Percentiles rank a stretch among this genome's conserved stretches.
phyloP scores from a whole-genome alignment of 2,113 vertebrate species.

The Rhinopomastus cyanomelas region DNA sequence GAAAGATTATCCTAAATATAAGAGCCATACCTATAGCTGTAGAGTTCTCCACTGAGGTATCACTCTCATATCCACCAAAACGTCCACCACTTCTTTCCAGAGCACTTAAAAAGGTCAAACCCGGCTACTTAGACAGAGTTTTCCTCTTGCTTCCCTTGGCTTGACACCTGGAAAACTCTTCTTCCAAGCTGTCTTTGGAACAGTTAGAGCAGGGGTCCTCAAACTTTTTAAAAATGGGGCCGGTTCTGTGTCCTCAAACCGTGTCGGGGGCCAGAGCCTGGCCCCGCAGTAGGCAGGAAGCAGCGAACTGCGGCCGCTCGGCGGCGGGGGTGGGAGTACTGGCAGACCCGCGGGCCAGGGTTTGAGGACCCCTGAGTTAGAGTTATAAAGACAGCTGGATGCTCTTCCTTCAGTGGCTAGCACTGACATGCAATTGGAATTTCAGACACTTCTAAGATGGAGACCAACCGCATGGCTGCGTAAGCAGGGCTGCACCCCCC shows the following conservation, averaged over 20 bases:
- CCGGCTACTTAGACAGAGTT: not conserved
- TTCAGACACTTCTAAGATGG: not conserved
- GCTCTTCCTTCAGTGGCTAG: not conserved
- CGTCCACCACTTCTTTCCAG: not conserved
- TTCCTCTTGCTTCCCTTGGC: not conserved
- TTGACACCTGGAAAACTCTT: not conserved
- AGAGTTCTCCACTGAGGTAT: not conserved
- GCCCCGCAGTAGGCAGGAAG: too few relatives aligned
- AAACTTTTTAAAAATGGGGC: too few relatives aligned
- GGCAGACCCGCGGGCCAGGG: too few relatives aligned
- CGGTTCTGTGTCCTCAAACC: too few relatives aligned
- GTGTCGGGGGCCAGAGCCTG: too few relatives aligned
- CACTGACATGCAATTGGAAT: not conserved
- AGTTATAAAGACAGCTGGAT: not conserved
- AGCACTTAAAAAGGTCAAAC: not conserved
- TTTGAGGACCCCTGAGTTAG: too few relatives aligned
- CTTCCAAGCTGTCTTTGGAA: not conserved
- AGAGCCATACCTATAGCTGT: not conserved
- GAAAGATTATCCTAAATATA: not conserved
- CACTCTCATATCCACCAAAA: not conserved
- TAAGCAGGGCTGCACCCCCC: too few relatives aligned
- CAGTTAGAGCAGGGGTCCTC: too few relatives aligned
- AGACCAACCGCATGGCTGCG: too few relatives aligned
- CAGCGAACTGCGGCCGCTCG: too few relatives aligned
- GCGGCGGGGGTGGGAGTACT: too few relatives aligned